Conservation (phyloP, 1,140 invertebrate species). For the Penaeus indicus region DNA sequence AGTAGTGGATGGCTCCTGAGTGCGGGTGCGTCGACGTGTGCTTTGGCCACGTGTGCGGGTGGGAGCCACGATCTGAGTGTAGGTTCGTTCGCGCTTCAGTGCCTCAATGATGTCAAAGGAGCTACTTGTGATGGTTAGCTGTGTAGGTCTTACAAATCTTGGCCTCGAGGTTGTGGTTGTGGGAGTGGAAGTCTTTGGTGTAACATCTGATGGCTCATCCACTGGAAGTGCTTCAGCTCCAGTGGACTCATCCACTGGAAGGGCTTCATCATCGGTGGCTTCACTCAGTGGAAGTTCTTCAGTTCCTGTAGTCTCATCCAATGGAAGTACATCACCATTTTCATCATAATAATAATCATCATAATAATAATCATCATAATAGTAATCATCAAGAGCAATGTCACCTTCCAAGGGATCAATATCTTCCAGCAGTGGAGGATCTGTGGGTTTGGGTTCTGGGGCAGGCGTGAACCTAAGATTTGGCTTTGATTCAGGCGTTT, state of each 20-base stretch:
- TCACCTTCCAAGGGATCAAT: neutral
- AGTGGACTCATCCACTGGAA: conserved; percentile 16
- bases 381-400: too few relatives aligned
- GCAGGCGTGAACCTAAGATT: neutral
- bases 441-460: neutral
- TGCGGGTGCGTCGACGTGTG: neutral
- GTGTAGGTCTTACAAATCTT: conserved; percentile 44
- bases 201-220: neutral
- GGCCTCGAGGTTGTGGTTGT: conserved; percentile 4
- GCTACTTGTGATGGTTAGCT: conserved; percentile 31
- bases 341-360: neutral
- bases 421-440: neutral
- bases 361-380: too few relatives aligned
- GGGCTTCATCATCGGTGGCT: neutral
- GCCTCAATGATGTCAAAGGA: conserved; percentile 50
- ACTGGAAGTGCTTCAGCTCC: conserved; percentile 29
- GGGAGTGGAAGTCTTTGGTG: neutral
- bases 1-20: neutral
- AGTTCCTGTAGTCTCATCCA: conserved; percentile 27
- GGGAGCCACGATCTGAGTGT: conserved; percentile 39
- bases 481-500: neutral
- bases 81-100: conserved; percentile 45
- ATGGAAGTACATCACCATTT: neutral
- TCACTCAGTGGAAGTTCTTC: conserved; percentile 19
- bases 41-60: neutral